A percentile compares a stretch with the other conserved stretches of the same genome.
These are phyloP conservation scores for Eurytoma californica DNA, from an alignment of 2,888 invertebrate genomes.

Conservation along the genomic window DNA sequence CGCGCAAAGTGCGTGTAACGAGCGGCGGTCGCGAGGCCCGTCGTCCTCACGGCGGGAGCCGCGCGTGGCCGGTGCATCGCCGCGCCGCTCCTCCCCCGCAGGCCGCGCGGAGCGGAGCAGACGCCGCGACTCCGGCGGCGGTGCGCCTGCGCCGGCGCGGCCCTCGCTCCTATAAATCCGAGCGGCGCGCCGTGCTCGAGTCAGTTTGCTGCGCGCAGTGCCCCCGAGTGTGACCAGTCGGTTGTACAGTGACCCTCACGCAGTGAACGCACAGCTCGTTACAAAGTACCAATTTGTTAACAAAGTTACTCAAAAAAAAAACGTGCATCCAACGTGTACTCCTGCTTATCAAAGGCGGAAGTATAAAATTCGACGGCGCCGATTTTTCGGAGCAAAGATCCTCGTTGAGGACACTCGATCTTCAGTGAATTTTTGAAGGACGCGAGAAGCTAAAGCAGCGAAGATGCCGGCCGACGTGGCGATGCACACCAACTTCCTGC, in stretches of 20 bases:
- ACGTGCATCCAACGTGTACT: background rate
- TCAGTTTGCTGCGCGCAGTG: slow-evolving; percentile 55
- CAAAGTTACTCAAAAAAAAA: background rate
- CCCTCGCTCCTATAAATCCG: slow-evolving; percentile 60
- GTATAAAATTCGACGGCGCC: background rate
- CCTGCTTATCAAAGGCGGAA: background rate
- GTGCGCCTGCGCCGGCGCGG: slow-evolving; percentile 55
- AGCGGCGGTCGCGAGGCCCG: no score
- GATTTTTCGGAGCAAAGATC: background rate
- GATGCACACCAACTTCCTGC: slow-evolving; percentile 69
- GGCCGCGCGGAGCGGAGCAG: background rate
- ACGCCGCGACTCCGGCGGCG: slow-evolving; percentile 9
- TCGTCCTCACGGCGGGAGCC: no score
- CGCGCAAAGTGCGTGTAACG: no score
- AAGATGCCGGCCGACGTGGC: slow-evolving; percentile 75
- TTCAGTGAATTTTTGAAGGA: background rate
- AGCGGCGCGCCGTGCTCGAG: slow-evolving; percentile 57
- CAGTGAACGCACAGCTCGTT: background rate
- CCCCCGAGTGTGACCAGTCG: background rate
- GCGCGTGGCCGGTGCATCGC: no score
- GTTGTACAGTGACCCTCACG: background rate
- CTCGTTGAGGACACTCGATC: no score
- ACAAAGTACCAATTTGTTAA: background rate
- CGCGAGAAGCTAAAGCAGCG: background rate
- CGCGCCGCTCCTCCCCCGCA: no score